These are phyloP conservation scores for Cervus canadensis DNA, from an alignment of 2,113 vertebrate genomes.

Conservation along the genomic window DNA sequence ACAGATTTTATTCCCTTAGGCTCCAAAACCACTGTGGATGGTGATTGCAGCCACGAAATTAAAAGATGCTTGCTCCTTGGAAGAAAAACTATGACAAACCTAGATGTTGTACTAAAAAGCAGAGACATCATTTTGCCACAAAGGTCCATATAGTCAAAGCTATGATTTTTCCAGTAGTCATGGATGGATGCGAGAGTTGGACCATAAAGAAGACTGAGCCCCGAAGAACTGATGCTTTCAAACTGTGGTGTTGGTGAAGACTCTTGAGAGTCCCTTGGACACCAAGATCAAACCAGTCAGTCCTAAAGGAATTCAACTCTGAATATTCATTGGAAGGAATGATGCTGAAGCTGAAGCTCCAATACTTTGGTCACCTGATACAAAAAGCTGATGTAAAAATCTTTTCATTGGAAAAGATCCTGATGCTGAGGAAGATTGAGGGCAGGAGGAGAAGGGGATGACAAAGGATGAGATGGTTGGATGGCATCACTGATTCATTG, in stretches of 20 bases:
- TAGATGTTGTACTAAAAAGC: not conserved
- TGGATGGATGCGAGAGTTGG: not conserved
- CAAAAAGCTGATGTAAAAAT: not conserved
- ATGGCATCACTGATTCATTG: not conserved
- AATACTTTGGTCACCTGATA: not conserved
- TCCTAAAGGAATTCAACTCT: not conserved
- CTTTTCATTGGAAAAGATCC: not conserved
- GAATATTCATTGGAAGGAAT: not conserved
- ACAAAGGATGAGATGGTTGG: not conserved
- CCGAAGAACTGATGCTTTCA: not conserved
- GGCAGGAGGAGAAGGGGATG: not conserved
- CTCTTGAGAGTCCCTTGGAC: not conserved
- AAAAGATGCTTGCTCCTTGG: not conserved
- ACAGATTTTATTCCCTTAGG: not conserved
- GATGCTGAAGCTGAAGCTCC: not conserved
- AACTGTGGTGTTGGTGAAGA: not conserved
- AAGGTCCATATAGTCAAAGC: not conserved
- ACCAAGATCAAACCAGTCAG: not conserved
- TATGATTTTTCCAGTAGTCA: not conserved
- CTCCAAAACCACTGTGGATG: not conserved
- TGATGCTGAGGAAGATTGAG: not conserved
- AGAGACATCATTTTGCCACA: not conserved
- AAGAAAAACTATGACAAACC: not conserved
- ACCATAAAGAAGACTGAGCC: not conserved
- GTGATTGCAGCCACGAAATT: not conserved